phyloP scores from a whole-genome alignment of 2,797 vertebrate genomes.

The Ispidina lecontei region DNA sequence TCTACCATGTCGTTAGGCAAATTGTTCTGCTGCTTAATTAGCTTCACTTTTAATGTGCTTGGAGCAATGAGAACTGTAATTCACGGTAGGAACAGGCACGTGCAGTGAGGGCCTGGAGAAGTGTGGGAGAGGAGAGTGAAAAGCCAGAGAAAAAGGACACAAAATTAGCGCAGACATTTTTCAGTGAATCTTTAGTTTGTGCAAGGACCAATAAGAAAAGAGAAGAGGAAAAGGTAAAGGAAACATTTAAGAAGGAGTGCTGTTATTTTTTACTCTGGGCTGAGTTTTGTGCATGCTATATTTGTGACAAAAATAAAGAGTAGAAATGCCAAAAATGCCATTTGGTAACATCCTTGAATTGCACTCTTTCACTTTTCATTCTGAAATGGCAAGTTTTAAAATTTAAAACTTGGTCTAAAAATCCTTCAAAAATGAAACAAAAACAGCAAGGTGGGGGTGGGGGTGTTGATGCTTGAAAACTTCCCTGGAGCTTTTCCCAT shows the following conservation, averaged over 20 bases:
- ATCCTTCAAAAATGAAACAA: not conserved
- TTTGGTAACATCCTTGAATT: constrained; percentile 32
- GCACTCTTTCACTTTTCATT: not conserved
- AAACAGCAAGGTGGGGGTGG: accelerated
- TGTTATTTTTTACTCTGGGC: constrained; percentile 18
- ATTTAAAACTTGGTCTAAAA: constrained; percentile 8
- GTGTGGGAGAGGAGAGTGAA: constrained; percentile 6
- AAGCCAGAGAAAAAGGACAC: not conserved
- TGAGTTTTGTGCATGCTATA: constrained; percentile 13
- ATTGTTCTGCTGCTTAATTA: constrained; percentile 71
- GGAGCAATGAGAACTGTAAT: constrained; percentile 64
- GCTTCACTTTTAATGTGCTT: constrained; percentile 61
- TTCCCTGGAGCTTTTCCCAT: not conserved
- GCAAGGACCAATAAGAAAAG: not conserved
- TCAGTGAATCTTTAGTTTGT: not conserved
- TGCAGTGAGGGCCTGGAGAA: not conserved
- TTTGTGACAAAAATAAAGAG: constrained; percentile 26
- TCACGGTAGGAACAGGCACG: not conserved
- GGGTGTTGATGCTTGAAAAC: not conserved
- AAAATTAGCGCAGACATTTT: constrained; percentile 42
- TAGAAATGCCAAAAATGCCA: constrained; percentile 26
- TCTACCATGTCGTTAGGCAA: constrained; percentile 61
- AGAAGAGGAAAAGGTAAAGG: not conserved
- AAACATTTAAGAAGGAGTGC: not conserved
- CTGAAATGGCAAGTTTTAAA: constrained; percentile 5